Evolutionary conservation across 53 echinoderm and acorn worm species (phyloP).

Genomic region (Luidia sarsii): DNA sequence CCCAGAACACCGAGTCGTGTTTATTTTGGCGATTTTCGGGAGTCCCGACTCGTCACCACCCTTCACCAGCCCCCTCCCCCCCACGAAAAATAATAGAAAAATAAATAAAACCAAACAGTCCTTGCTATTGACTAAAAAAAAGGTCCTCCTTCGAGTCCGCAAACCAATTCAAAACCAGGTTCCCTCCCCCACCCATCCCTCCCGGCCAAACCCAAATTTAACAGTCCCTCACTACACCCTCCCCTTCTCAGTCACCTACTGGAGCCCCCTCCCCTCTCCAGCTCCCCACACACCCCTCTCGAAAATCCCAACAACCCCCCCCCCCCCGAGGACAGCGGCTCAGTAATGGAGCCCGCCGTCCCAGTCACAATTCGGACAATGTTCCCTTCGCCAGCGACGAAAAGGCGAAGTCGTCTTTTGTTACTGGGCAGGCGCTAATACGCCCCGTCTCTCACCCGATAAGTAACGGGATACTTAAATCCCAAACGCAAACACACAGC

Average conservation of each 20-base stretch:
- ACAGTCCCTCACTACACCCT: too few relatives aligned
- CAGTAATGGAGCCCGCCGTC: slow-evolving; percentile 22
- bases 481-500: slow-evolving; percentile 52
- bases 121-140: neutral
- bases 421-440: slow-evolving; percentile 35
- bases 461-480: slow-evolving; percentile 41
- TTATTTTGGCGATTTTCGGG: too few relatives aligned
- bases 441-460: neutral
- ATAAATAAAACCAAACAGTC: neutral
- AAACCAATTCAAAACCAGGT: too few relatives aligned
- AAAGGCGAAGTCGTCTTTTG: slow-evolving; percentile 35
- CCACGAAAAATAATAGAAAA: too few relatives aligned
- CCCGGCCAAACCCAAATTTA: neutral
- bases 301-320: too few relatives aligned
- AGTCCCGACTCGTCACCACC: too few relatives aligned
- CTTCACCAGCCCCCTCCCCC: too few relatives aligned
- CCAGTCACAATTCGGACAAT: slow-evolving; percentile 23
- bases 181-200: neutral
- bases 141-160: too few relatives aligned
- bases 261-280: too few relatives aligned
- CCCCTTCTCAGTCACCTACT: too few relatives aligned
- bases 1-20: too few relatives aligned
- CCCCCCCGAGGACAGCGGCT: neutral
- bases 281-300: too few relatives aligned
- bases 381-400: slow-evolving; percentile 6